Evolutionary conservation across 2,888 invertebrate species (phyloP), one percentile per base, ranked within the genome.

Genomic region (Trimorus sp.): DNA sequence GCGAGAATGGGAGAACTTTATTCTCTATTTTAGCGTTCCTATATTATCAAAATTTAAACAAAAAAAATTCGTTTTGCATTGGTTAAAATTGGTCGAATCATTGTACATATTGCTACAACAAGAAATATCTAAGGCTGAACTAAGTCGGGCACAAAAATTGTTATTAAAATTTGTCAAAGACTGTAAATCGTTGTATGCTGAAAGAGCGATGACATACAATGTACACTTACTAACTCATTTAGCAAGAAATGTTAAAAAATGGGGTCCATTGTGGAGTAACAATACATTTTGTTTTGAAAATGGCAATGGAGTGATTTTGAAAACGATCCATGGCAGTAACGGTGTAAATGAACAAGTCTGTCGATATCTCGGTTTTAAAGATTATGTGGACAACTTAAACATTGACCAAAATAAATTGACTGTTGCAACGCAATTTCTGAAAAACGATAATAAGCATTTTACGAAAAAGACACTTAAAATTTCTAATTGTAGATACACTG

Each of bases 1-100:
- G 1, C 51, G 51, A n/a, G 68, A 68, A 45, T 68, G 68, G 54
- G 7, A 53, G 15, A 68, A 68, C 16, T 68, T 54, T 54, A 0
- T 54, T 6, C 56, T 68, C 11, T 68, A 68, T 42, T 68, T n/a
- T 36, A 56, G 68, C 15, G 8, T 56, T 36, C 56, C 54, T 12
- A 7, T 56, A 4, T 16, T 60, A 15, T n/a, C 11, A 1, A 5
- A 60, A 60, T 60, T 60, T 45, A 14, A 9, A 14, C 16, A 60
- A 45, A 14, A 16, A 45, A 37, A 60, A 45, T 60, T 45, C 11
- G 11, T 45, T n/a, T 8, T 38, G 9, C 68, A 68, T 37, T 68
- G 54, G 42, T 36, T 56, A 36, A 54, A 54, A 26, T 26, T 54
- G 5, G 26, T 12, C 9, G 9, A 54, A 26, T 7, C 26, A n/a